Evolutionary conservation across 2,113 vertebrate species (phyloP), one percentile per base, ranked within the genome.

Genomic region (Nestor notabilis): DNA sequence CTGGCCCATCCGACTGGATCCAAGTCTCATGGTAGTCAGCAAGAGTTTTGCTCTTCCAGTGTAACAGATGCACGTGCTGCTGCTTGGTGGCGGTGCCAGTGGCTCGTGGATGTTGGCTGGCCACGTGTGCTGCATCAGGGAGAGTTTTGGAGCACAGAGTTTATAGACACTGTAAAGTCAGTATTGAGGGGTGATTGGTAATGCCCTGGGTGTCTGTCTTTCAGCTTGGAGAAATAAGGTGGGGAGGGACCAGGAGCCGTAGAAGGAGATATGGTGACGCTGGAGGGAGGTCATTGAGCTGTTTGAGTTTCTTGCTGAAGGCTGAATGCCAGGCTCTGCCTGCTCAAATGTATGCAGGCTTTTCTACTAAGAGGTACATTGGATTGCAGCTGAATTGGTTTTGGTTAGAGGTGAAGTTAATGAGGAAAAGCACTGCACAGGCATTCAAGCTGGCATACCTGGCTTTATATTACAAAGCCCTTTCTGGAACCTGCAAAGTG

Each of bases 111-210:
- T 0, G 1, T 27, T 52, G 75, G 7, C 55, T 44, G 35, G 28
- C 53, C 29, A 3, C 5, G 2, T 13, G 0, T 23, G 37, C 47
- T 35, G 6, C 15, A 3, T 2, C 4, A 17, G 60, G 50, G 29
- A 41, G 61, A 15, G 27, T 39, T 83, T 56, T 24, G 52, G 72
- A 31, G 23, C 4, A 5, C 24, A 10, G 17, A 21, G 44, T 23
- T 37, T 35, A 58, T 4, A 47, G 19, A 7, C 6, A 1, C 31
- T 11, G 27, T 23, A 41, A 52, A 43, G 46, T 25, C 65, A 68
- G 18, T 16, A 1, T 43, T 28, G 37, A 43, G n/a, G 77, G n/a
- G 53, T 15, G 43, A 1, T 18, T 27, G 37, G 29, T 23, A 14
- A 44, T 3, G 0, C 37, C 25, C 37, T 2, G 21, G 33, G 10